Percentiles rank a stretch among this genome's conserved stretches.
These are phyloP conservation scores for Coilia nasus DNA, from an alignment of 2,797 vertebrate species.

Conservation along the genomic window DNA sequence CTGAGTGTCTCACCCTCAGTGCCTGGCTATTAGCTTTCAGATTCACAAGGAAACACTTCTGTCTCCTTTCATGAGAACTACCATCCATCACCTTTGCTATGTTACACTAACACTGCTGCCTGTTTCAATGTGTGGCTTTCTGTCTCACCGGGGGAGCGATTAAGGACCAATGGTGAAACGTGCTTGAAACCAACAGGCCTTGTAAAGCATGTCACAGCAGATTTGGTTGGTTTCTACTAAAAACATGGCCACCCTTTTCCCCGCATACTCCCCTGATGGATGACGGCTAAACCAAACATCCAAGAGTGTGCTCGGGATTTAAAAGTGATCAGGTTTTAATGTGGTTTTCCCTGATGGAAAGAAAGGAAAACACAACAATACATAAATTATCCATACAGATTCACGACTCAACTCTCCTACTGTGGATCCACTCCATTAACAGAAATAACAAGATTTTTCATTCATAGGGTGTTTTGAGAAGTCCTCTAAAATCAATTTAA, in stretches of 20 bases:
- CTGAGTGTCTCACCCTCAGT: neutral
- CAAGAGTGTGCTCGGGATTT: slow-evolving; percentile 32
- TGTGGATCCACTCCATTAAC: slow-evolving; percentile 47
- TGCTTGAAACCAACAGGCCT: slow-evolving; percentile 44
- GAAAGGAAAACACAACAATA: slow-evolving; percentile 44
- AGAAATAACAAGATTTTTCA: slow-evolving; percentile 3
- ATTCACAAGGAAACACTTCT: slow-evolving; percentile 45
- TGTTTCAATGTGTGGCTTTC: slow-evolving; percentile 46
- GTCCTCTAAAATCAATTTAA: neutral
- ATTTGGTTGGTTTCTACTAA: slow-evolving; percentile 39
- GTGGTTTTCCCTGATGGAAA: slow-evolving; percentile 43
- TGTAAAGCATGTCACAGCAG: slow-evolving; percentile 45
- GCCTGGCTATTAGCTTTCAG: slow-evolving; percentile 37
- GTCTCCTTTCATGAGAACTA: slow-evolving; percentile 34
- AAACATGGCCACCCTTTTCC: slow-evolving; percentile 30
- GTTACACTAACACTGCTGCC: slow-evolving; percentile 42
- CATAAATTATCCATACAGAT: slow-evolving; percentile 6
- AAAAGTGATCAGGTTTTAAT: slow-evolving; percentile 55
- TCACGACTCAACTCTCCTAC: slow-evolving; percentile 44
- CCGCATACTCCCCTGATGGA: neutral
- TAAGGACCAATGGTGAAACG: slow-evolving; percentile 45
- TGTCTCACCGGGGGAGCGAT: slow-evolving; percentile 45
- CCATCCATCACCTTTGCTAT: slow-evolving; percentile 42
- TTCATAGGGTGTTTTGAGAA: neutral
- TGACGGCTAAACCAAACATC: slow-evolving; percentile 46